These are phyloP conservation scores for Seira sanloemensis DNA, from an alignment of 2,888 invertebrate species.

Conservation along the genomic window DNA sequence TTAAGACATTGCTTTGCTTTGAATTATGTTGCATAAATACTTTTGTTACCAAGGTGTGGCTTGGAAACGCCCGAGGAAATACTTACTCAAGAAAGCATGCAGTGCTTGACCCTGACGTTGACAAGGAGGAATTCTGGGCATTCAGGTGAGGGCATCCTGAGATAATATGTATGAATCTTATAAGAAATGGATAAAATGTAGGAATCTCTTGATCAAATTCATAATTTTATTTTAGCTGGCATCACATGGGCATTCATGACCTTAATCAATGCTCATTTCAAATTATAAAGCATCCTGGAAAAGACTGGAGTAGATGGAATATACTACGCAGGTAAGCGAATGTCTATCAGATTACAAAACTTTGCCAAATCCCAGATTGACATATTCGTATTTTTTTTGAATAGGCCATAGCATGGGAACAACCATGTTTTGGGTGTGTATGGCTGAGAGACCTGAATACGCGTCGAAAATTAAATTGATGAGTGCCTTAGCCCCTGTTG, in stretches of 20 bases:
- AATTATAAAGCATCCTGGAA: conserved; percentile 73
- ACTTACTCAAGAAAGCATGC: conserved; percentile 76
- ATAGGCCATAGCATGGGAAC: conserved; percentile 76
- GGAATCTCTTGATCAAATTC: not conserved
- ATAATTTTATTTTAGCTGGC: no score
- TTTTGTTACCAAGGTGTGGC: no score
- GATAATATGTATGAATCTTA: conserved; percentile 74
- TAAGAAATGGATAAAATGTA: not conserved
- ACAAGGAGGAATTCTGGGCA: conserved; percentile 51
- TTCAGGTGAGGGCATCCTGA: conserved; percentile 76
- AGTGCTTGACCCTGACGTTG: conserved; percentile 12
- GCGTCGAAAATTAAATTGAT: conserved; percentile 68
- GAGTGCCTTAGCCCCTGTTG: conserved; percentile 64
- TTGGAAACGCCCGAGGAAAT: conserved; percentile 78
- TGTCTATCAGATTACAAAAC: no score
- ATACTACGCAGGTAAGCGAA: conserved; percentile 77
- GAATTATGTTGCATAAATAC: not conserved
- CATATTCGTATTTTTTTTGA: not conserved
- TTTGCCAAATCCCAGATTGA: no score
- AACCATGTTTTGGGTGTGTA: conserved; percentile 71
- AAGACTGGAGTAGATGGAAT: conserved; percentile 75
- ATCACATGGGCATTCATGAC: not conserved
- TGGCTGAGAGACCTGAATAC: conserved; percentile 72
- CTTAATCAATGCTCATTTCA: not conserved
- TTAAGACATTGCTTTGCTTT: not conserved